Evolutionary conservation across 1,140 invertebrate species (phyloP).

Genomic region (Drosophila athabasca): DNA sequence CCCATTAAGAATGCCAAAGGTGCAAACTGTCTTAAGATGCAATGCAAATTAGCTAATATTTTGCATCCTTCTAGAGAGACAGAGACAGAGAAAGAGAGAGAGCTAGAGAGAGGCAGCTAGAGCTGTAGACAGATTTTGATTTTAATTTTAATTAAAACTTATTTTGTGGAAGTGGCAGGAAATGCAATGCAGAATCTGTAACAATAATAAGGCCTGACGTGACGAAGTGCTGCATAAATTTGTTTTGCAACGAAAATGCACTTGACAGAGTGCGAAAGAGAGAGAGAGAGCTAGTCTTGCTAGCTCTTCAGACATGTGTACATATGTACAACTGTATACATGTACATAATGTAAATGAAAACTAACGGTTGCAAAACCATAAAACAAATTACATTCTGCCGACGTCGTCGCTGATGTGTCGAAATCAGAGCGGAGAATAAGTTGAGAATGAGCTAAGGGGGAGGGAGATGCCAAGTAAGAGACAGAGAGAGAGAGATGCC

Average conservation of each 20-base stretch:
- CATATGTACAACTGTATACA: background rate
- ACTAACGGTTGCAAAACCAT: slow-evolving; percentile 59
- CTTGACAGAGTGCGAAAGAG: background rate
- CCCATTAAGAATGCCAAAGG: slow-evolving; percentile 38
- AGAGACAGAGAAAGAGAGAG: background rate
- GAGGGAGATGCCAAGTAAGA: background rate
- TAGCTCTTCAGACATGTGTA: background rate
- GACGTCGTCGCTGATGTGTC: slow-evolving; percentile 26
- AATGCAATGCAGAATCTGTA: slow-evolving; percentile 29
- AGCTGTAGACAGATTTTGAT: slow-evolving; percentile 47
- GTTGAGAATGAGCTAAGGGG: background rate
- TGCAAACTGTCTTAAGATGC: slow-evolving; percentile 33
- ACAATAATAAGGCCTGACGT: slow-evolving; percentile 53
- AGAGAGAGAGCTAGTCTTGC: background rate
- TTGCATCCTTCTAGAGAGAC: background rate
- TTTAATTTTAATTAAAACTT: slow-evolving; percentile 63
- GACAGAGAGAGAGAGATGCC: slow-evolving; percentile 7
- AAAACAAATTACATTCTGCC: slow-evolving; percentile 64
- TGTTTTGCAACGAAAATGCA: slow-evolving; percentile 34
- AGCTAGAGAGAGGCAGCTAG: background rate
- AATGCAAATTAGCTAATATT: slow-evolving; percentile 35
- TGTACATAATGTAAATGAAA: slow-evolving; percentile 9
- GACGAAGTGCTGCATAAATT: slow-evolving; percentile 50
- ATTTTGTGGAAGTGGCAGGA: slow-evolving; percentile 20
- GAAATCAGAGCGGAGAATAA: background rate